Percentiles rank a stretch among this genome's conserved stretches.
These are phyloP conservation scores for Takifugu bimaculatus DNA, from an alignment of 2,113 vertebrate genomes.

Conservation along the genomic window DNA sequence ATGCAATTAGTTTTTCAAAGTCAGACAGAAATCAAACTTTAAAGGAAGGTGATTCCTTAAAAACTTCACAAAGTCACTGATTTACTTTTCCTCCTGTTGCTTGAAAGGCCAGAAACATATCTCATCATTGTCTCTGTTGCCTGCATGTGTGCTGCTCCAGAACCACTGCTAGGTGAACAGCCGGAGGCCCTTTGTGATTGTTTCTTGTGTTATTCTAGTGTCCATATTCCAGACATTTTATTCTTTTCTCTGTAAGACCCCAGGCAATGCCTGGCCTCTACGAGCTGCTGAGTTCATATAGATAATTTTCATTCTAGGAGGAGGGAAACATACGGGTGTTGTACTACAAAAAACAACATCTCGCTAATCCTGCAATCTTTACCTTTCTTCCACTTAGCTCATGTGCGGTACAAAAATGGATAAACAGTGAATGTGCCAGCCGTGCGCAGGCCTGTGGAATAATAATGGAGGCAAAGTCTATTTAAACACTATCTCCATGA, in stretches of 20 bases:
- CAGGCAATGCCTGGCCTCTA: constrained; percentile 3
- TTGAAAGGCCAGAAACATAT: neutral
- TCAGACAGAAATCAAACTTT: no score
- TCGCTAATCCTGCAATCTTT: constrained; percentile 23
- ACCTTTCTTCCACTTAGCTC: neutral
- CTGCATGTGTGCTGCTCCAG: constrained; percentile 1
- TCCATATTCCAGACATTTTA: constrained; percentile 19
- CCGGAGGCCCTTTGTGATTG: constrained; percentile 42
- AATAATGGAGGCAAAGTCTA: constrained; percentile 45
- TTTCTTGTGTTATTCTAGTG: constrained; percentile 18
- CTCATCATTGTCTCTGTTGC: neutral
- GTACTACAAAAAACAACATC: neutral
- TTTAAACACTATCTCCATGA: constrained; percentile 66
- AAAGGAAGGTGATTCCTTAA: no score
- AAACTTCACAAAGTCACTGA: no score
- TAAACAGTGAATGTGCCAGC: constrained; percentile 15
- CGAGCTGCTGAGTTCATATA: constrained; percentile 5
- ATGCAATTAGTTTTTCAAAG: no score
- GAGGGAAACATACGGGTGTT: constrained; percentile 1
- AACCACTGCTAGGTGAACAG: constrained; percentile 17
- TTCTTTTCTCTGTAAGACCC: constrained; percentile 1
- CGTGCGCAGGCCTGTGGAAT: constrained; percentile 28
- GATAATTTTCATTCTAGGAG: neutral
- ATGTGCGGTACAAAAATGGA: constrained; percentile 4
- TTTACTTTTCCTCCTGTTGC: neutral